These are phyloP conservation scores for Penaeus japonicus DNA, from an alignment of 1,140 invertebrate genomes.

Conservation along the genomic window DNA sequence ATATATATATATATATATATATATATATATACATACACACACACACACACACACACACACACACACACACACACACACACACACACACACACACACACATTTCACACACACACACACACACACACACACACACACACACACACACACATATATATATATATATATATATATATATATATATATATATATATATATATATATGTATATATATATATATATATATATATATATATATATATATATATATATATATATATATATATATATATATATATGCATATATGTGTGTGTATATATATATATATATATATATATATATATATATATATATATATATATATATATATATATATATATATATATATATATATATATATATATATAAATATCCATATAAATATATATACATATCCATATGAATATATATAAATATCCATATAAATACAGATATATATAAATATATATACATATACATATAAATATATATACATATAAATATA, in stretches of 20 bases:
- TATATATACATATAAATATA: not conserved
- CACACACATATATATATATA: slow-evolving; percentile 10
- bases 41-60: too few relatives aligned
- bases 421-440: not conserved
- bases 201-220: slow-evolving; percentile 28
- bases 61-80: too few relatives aligned
- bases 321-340: slow-evolving; percentile 11
- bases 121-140: too few relatives aligned
- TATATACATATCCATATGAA: not conserved
- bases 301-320: not conserved
- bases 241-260: not conserved
- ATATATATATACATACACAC: too few relatives aligned
- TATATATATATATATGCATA: not conserved
- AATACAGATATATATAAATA: not conserved
- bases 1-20: too few relatives aligned
- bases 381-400: not conserved
- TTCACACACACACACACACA: too few relatives aligned
- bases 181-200: slow-evolving; percentile 32
- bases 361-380: slow-evolving; percentile 6
- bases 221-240: slow-evolving; percentile 33
- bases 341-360: slow-evolving; percentile 9
- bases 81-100: too few relatives aligned
- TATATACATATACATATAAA: not conserved
- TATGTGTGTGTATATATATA: not conserved
- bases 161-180: slow-evolving; percentile 36